Percentiles rank a stretch among this genome's conserved stretches.
Conservation (phyloP, 2,888 invertebrate genomes). For the Volucella inanis region DNA sequence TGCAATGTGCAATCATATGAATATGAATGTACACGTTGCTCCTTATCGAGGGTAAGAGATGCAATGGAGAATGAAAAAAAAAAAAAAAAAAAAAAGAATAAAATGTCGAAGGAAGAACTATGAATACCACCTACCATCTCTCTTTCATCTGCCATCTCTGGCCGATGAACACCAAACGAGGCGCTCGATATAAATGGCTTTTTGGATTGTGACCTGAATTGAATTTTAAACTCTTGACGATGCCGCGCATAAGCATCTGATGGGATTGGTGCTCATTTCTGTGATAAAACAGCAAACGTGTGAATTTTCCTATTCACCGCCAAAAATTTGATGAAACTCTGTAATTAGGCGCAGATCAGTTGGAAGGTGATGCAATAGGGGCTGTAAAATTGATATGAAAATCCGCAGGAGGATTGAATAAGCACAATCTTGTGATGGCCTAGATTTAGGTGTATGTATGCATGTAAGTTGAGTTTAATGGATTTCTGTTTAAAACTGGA, state of each 20-base stretch:
- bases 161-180: constrained; percentile 36
- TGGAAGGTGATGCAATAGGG: constrained; percentile 36
- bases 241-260: constrained; percentile 20
- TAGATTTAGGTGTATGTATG: background rate
- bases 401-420: constrained; percentile 20
- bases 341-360: constrained; percentile 64
- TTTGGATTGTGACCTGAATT: constrained; percentile 67
- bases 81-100: constrained; percentile 49
- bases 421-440: background rate
- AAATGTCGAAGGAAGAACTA: constrained; percentile 1
- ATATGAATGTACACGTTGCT: constrained; percentile 69
- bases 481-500: constrained; percentile 4
- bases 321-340: constrained; percentile 64
- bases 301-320: constrained; percentile 34
- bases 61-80: background rate
- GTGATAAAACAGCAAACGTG: background rate
- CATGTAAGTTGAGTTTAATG: constrained; percentile 38
- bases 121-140: background rate
- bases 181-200: constrained; percentile 40
- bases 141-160: background rate
- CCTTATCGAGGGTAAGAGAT: constrained; percentile 43
- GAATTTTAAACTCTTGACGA: constrained; percentile 66
- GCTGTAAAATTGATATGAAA: constrained; percentile 37
- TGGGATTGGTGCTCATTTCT: constrained; percentile 24
- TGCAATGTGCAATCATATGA: constrained; percentile 72